Evolutionary conservation across 2,113 vertebrate species (phyloP).

Genomic region (Brevimyrus niger): DNA sequence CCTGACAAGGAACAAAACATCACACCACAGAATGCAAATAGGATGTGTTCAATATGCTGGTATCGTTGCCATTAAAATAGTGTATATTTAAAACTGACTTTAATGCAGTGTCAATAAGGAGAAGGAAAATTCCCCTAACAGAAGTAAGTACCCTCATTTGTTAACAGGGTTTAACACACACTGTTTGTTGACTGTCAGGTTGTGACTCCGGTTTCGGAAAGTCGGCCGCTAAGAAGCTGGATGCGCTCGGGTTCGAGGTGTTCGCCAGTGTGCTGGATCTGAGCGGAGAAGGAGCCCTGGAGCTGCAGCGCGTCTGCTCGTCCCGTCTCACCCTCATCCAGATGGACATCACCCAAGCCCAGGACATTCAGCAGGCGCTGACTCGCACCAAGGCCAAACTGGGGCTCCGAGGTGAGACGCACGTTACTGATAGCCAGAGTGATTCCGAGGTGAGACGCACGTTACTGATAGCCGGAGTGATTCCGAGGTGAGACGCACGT

Average conservation of each 20-base stretch:
- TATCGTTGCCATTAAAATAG: neutral
- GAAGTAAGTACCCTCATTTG: neutral
- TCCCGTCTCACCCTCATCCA: constrained; percentile 70
- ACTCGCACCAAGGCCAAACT: constrained; percentile 70
- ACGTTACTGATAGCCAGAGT: neutral
- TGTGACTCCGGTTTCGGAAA: constrained; percentile 90
- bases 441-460: constrained; percentile 54
- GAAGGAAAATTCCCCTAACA: neutral
- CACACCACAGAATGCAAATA: neutral
- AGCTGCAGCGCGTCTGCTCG: constrained; percentile 71
- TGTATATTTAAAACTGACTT: neutral
- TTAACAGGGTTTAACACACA: neutral
- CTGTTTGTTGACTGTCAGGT: constrained; percentile 52
- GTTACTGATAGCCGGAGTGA: neutral
- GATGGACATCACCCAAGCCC: constrained; percentile 84
- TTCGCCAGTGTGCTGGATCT: constrained; percentile 82
- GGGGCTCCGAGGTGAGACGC: constrained; percentile 61
- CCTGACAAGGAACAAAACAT: neutral
- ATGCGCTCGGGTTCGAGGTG: constrained; percentile 78
- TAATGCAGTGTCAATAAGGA: neutral
- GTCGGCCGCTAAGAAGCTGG: constrained; percentile 63
- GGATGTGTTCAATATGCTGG: neutral
- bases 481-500: constrained; percentile 52
- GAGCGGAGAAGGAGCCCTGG: constrained; percentile 63
- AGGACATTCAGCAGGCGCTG: constrained; percentile 72